These are phyloP conservation scores for Sarcoramphus papa DNA, from an alignment of 2,797 vertebrate species.

Conservation along the genomic window DNA sequence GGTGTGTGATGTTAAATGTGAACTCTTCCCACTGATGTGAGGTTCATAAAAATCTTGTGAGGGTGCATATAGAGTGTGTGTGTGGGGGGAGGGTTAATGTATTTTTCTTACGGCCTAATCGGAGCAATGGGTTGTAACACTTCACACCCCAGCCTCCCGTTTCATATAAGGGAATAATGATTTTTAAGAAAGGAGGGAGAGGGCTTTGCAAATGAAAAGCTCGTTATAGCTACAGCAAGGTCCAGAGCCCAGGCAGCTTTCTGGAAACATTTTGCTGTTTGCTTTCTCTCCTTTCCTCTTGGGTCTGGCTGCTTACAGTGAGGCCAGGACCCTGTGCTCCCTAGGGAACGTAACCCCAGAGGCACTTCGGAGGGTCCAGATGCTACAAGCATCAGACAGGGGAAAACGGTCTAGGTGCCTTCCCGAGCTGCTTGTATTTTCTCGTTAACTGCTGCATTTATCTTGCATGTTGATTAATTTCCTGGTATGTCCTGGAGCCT, in stretches of 20 bases:
- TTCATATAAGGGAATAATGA: not conserved
- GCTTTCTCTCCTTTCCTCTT: not conserved
- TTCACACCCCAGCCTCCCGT: not conserved
- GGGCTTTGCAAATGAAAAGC: not conserved
- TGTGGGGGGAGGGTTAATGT: accelerated
- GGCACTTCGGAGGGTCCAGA: not conserved
- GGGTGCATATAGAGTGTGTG: accelerated
- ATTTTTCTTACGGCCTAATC: not conserved
- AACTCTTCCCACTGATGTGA: not conserved
- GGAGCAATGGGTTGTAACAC: not conserved
- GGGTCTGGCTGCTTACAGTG: not conserved
- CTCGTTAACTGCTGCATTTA: not conserved
- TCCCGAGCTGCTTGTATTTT: not conserved
- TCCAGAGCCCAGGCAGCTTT: not conserved
- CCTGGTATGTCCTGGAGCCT: not conserved
- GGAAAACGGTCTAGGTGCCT: not conserved
- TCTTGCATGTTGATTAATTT: slow-evolving; percentile 9
- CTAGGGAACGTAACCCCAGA: not conserved
- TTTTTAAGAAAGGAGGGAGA: not conserved
- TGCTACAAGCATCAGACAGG: not conserved
- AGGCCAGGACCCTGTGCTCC: not conserved
- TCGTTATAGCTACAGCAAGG: not conserved
- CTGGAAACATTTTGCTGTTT: slow-evolving; percentile 27
- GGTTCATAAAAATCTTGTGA: not conserved
- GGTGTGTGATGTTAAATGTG: not conserved